phyloP scores from a whole-genome alignment of 2,113 vertebrate genomes.

The Strigops habroptila region DNA sequence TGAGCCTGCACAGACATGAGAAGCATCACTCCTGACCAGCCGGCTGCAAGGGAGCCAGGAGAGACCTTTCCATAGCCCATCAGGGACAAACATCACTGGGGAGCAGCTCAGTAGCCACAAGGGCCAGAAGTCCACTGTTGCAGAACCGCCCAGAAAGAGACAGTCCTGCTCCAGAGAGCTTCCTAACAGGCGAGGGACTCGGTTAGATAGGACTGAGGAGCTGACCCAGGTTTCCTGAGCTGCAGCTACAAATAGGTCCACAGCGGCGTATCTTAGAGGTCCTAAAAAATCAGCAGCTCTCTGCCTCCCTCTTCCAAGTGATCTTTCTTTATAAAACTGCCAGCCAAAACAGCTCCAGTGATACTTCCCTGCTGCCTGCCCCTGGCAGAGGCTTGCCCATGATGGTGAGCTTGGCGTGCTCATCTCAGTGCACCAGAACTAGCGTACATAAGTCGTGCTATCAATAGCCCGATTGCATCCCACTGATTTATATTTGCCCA shows the following conservation, averaged over 20 bases:
- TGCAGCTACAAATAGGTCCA: not conserved
- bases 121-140: not conserved
- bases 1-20: accelerated
- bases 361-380: not conserved
- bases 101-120: not conserved
- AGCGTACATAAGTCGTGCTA: not conserved
- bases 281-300: not conserved
- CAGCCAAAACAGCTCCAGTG: not conserved
- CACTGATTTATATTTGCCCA: not conserved
- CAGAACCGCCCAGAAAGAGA: not conserved
- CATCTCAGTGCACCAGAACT: not conserved
- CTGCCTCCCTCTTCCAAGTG: not conserved
- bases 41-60: not conserved
- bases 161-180: not conserved
- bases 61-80: not conserved
- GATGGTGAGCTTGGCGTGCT: not conserved
- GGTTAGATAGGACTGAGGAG: not conserved
- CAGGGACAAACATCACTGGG: accelerated
- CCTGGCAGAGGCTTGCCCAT: too few species aligned
- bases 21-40: not conserved
- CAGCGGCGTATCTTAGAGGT: accelerated
- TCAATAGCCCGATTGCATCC: not conserved
- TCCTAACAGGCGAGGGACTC: accelerated
- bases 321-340: not conserved
- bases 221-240: not conserved